Conservation (phyloP, 2,797 vertebrate genomes). For the Leucoraja ocellata region DNA sequence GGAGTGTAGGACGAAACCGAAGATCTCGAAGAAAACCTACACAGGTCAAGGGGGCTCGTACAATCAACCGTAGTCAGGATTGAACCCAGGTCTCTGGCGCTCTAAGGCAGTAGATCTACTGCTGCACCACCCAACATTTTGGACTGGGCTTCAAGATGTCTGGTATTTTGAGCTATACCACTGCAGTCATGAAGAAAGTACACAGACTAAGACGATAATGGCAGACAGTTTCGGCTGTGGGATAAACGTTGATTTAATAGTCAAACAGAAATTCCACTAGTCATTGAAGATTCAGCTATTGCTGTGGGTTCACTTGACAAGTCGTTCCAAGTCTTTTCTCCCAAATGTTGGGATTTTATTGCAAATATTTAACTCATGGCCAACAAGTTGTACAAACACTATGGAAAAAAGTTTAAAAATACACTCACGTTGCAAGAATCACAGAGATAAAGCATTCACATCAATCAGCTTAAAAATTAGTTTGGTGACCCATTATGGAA, state of each 20-base stretch:
- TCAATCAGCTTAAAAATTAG: conserved; percentile 35
- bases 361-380: conserved; percentile 25
- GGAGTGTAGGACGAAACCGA: no score
- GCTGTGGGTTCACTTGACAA: neutral
- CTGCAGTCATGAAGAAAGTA: neutral
- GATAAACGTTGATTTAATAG: neutral
- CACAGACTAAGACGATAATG: neutral
- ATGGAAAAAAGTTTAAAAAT: conserved; percentile 29
- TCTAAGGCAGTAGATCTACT: no score
- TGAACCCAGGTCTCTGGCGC: no score
- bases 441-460: neutral
- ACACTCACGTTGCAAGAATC: neutral
- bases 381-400: conserved; percentile 29
- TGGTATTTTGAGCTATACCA: neutral
- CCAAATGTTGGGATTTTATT: conserved; percentile 29
- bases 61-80: no score
- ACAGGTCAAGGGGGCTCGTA: no score
- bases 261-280: neutral
- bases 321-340: conserved; percentile 1
- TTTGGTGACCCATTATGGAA: neutral
- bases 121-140: no score
- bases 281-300: neutral
- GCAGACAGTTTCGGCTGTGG: neutral
- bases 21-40: no score
- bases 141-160: no score